These are phyloP conservation scores for Pogonomyrmex californicus DNA, from an alignment of 1,140 invertebrate species.

Conservation along the genomic window DNA sequence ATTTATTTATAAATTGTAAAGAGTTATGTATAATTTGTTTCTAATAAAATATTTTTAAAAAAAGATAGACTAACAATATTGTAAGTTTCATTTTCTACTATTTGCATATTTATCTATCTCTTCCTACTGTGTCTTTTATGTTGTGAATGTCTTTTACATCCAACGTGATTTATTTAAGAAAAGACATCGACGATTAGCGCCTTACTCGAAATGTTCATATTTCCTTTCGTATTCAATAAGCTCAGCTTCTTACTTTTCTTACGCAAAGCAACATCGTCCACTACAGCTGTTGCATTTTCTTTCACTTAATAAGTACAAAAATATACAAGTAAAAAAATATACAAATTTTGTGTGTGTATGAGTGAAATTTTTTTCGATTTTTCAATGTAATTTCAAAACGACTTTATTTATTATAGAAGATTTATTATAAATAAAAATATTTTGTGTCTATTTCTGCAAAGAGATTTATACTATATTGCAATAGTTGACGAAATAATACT, in stretches of 20 bases:
- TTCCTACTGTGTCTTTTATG: conserved; percentile 29
- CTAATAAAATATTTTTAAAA: conserved; percentile 19
- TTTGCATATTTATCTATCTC: conserved; percentile 19
- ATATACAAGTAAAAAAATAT: conserved; percentile 20
- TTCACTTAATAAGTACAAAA: conserved; percentile 24
- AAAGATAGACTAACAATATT: neutral
- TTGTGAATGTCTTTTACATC: conserved; percentile 36
- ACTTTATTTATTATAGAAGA: too few relatives aligned
- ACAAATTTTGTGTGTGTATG: neutral
- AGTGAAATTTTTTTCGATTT: neutral
- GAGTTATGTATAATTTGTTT: neutral
- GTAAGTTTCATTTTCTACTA: neutral
- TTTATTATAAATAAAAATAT: neutral
- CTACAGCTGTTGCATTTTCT: neutral
- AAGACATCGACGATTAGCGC: conserved; percentile 12
- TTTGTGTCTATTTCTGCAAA: neutral
- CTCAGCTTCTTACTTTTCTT: conserved; percentile 43
- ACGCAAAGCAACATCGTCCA: neutral
- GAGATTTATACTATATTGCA: neutral
- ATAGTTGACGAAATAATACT: conserved; percentile 1
- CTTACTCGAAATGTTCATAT: conserved; percentile 46
- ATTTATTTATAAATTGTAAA: neutral
- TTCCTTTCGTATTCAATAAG: conserved; percentile 51
- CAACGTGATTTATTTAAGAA: conserved; percentile 57
- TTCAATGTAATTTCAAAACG: neutral